phyloP scores from a whole-genome alignment of 2,797 vertebrate genomes.

The Myoxocephalus aenaeus region DNA sequence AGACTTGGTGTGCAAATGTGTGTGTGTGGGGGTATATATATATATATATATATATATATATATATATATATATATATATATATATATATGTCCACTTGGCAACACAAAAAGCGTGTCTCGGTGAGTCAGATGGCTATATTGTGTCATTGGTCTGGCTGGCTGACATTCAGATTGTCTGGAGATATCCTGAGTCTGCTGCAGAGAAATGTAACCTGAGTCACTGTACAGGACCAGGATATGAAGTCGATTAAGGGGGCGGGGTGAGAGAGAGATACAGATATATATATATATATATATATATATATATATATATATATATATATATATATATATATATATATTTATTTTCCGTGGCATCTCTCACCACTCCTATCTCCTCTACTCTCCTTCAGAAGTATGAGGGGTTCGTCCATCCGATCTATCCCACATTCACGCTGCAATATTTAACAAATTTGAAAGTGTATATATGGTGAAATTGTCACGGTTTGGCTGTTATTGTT shows the following conservation, averaged over 20 bases:
- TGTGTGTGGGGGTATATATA: not conserved
- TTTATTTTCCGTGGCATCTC: conserved; percentile 39
- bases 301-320: no score
- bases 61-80: not conserved
- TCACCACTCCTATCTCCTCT: conserved; percentile 10
- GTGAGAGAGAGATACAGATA: not conserved
- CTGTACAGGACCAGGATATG: conserved; percentile 39
- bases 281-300: no score
- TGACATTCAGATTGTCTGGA: conserved; percentile 55
- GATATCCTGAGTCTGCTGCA: conserved; percentile 47
- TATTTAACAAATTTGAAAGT: no score
- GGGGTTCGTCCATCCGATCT: no score
- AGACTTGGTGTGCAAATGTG: not conserved
- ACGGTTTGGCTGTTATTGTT: no score
- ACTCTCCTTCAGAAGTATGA: not conserved
- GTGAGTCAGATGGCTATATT: conserved; percentile 38
- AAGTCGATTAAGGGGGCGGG: conserved; percentile 44
- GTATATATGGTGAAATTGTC: no score
- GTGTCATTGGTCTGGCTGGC: conserved; percentile 41
- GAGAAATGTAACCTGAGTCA: conserved; percentile 50
- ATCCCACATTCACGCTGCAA: no score
- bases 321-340: no score
- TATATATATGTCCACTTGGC: conserved; percentile 19
- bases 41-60: conserved; percentile 2
- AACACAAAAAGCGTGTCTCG: conserved; percentile 22